These are phyloP conservation scores for Cardinalis cardinalis DNA, from an alignment of 2,113 vertebrate genomes.

Conservation along the genomic window DNA sequence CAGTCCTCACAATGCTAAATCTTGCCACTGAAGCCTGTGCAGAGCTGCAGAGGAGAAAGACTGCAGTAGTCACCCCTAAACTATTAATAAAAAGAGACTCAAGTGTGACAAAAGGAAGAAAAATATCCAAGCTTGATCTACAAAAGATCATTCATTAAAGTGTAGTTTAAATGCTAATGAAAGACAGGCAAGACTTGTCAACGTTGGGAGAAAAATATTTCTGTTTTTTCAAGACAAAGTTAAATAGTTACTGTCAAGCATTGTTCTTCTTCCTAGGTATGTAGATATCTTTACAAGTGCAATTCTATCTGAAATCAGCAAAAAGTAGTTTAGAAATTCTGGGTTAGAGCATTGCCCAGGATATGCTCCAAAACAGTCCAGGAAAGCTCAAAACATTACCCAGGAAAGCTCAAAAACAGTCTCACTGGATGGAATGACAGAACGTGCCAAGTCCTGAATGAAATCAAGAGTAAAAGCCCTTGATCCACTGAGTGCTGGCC, in stretches of 20 bases:
- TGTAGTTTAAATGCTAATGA: background rate
- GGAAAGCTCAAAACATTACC: background rate
- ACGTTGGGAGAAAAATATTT: background rate
- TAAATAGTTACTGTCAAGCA: background rate
- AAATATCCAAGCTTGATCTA: background rate
- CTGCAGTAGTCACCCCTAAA: background rate
- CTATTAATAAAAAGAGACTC: background rate
- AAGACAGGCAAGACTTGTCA: background rate
- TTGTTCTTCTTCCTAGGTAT: background rate
- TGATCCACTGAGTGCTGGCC: conserved; percentile 50
- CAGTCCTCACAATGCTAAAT: background rate
- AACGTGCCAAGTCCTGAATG: background rate
- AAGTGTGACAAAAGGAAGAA: background rate
- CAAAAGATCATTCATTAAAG: background rate
- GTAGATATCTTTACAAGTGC: background rate
- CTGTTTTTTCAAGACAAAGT: background rate
- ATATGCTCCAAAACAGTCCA: background rate
- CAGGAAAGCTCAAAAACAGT: conserved; percentile 29
- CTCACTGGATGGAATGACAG: background rate
- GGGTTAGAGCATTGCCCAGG: background rate
- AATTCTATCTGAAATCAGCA: conserved; percentile 34
- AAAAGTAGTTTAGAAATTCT: conserved; percentile 21
- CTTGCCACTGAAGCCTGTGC: background rate
- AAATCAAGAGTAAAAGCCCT: conserved; percentile 67
- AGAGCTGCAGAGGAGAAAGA: conserved; percentile 13